Evolutionary conservation across 2,888 invertebrate species (phyloP), one percentile per base, ranked within the genome.

Genomic region (Seira musarum): DNA sequence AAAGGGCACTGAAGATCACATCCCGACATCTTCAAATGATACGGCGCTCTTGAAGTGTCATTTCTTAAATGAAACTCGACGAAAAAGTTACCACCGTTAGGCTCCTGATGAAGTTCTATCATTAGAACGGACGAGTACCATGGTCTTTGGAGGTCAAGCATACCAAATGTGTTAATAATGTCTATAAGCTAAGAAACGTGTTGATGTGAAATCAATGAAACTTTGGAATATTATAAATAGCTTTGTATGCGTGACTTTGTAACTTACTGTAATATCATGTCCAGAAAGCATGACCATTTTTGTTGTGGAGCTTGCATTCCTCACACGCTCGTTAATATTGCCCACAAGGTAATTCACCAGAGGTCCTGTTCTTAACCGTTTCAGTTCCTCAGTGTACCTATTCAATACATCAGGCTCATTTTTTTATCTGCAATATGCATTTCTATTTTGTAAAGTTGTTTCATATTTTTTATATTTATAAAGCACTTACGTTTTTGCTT

Each of bases 1-100:
- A 82, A 24, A 13, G 82, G 80, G 68, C 83, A 83, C 21, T 80
- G 70, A 40, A 78, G 67, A 1, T 73, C 73, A 68, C 84, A 84
- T 6, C 30, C 67, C 8, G 84, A 82, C n/a, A 83, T 67, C 10
- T 35, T 49, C 40, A 84, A 46, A 21, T 68, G 63, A 25, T 80
- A 82, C 0, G 82, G 78, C 22, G 75, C 77, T 21, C 69, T 71
- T 0, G 35, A 53, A 0, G 80, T 80, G 19, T 83, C 83, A 70
- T 84, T 84, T 30, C 80, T 49, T 6, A 68, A 71, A 46, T 40
- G 68, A 2, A 84, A 17, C 67, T 83, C 57, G 22, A 80, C 15
- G 49, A 67, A 79, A 21, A 22, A 75, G 8, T 57, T 24, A 57
- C 63, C 71, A 8, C n/a, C 25, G 5, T 25, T 24, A 3, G 75